A percentile compares a stretch with the other conserved stretches of the same genome.
phyloP scores from a whole-genome alignment of 2,113 vertebrate genomes.

The Odocoileus virginianus region DNA sequence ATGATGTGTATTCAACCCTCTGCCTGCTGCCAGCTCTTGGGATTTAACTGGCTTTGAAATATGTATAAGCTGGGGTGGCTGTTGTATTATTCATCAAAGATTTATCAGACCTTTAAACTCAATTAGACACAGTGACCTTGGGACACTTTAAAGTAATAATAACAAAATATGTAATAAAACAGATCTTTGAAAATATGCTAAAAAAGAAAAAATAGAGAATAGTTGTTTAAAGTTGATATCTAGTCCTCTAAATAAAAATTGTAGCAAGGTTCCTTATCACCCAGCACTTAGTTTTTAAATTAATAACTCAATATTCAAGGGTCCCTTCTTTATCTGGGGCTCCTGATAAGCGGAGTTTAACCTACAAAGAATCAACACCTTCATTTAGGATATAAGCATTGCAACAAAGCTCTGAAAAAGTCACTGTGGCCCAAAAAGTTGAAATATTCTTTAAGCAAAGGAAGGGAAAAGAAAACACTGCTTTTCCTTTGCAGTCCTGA shows the following conservation, averaged over 20 bases:
- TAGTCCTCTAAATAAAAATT: constrained; percentile 5
- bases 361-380: background rate
- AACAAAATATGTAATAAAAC: constrained; percentile 19
- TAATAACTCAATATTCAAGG: background rate
- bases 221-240: background rate
- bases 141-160: constrained; percentile 2
- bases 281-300: background rate
- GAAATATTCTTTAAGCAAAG: background rate
- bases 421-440: background rate
- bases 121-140: constrained; percentile 31
- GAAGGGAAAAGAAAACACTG: background rate
- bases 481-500: background rate
- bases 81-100: constrained; percentile 67
- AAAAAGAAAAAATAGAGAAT: background rate
- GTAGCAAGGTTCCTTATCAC: background rate
- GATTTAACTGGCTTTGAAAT: constrained; percentile 64
- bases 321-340: background rate
- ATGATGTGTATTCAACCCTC: constrained; percentile 40
- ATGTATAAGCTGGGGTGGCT: constrained; percentile 42
- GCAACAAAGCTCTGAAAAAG: background rate
- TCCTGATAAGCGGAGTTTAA: background rate
- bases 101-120: constrained; percentile 50
- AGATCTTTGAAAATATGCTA: background rate
- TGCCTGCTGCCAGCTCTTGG: constrained; percentile 7
- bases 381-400: background rate